Evolutionary conservation across 2,113 vertebrate genomes (phyloP).

Genomic region (Callaeas wilsoni): DNA sequence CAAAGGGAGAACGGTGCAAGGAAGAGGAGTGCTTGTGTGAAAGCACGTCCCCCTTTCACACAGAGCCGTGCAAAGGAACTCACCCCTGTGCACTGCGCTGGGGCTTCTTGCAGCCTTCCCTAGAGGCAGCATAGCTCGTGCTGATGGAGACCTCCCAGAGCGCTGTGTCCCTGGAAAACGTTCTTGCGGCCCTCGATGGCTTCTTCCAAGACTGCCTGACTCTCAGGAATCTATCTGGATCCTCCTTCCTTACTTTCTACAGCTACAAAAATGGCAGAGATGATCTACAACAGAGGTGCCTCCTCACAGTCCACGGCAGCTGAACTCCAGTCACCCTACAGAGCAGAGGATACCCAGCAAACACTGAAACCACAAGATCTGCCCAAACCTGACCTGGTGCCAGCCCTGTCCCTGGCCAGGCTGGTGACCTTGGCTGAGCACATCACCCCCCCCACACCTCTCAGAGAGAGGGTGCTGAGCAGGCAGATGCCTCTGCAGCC

Average conservation of each 20-base stretch:
- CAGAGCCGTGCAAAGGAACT: accelerated
- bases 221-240: background rate
- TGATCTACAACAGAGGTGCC: background rate
- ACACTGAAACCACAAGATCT: background rate
- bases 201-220: background rate
- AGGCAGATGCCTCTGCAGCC: background rate
- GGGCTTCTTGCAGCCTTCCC: background rate
- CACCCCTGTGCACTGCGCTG: accelerated
- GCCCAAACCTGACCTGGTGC: background rate
- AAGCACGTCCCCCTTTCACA: too few species aligned
- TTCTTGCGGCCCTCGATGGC: background rate
- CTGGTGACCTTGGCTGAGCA: background rate
- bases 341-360: background rate
- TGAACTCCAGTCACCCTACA: background rate
- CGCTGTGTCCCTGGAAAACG: accelerated
- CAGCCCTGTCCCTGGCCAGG: background rate
- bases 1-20: background rate
- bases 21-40: background rate
- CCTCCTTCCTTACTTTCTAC: background rate
- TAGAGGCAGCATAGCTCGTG: accelerated
- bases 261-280: background rate
- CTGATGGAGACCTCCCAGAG: background rate
- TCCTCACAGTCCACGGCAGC: background rate
- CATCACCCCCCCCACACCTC: background rate
- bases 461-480: accelerated